phyloP scores from a whole-genome alignment of 2,113 vertebrate genomes.

The Chaenogobius annularis region DNA sequence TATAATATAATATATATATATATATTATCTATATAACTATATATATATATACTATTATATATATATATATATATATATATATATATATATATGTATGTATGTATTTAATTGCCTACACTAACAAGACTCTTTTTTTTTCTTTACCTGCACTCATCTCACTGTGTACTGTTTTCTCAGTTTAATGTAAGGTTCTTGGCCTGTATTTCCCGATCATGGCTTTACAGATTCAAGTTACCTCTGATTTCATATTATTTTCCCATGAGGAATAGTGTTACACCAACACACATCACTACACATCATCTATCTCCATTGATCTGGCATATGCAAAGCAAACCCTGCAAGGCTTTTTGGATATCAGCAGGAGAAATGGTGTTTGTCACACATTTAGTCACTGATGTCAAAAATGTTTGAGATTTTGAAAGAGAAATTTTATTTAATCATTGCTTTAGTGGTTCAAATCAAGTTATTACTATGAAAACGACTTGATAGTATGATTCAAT shows the following conservation, averaged over 20 bases:
- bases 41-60: no score
- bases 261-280: conserved; percentile 18
- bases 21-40: no score
- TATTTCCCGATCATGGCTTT: conserved; percentile 23
- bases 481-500: no score
- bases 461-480: no score
- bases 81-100: no score
- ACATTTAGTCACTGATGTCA: conserved; percentile 8
- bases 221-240: conserved; percentile 24
- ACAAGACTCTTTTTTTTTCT: no score
- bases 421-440: no score
- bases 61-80: no score
- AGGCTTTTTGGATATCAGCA: conserved; percentile 19
- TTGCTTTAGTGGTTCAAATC: no score
- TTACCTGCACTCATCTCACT: no score
- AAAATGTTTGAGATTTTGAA: not conserved
- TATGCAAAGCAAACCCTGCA: not conserved
- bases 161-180: conserved; percentile 9
- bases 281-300: conserved; percentile 11
- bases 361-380: not conserved
- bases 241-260: conserved; percentile 48
- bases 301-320: not conserved
- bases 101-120: no score
- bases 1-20: no score
- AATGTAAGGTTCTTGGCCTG: conserved; percentile 12